These are phyloP conservation scores for Hemicrepidius hirtus DNA, from an alignment of 2,888 invertebrate species.

Conservation along the genomic window DNA sequence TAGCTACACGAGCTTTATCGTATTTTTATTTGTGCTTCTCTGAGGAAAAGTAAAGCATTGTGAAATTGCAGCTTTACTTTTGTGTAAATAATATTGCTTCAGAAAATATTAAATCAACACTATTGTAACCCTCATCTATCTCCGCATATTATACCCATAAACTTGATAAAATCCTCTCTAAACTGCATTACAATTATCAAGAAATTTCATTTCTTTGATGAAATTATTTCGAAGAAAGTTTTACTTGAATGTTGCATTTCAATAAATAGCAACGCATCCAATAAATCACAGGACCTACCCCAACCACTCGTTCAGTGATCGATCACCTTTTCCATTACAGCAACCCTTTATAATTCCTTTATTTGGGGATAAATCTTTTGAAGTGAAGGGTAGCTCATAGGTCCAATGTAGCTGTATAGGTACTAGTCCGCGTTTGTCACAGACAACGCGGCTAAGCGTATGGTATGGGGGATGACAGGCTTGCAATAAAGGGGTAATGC, in stretches of 20 bases:
- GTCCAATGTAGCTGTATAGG: constrained; percentile 8
- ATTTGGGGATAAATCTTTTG: constrained; percentile 47
- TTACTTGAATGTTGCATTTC: constrained; percentile 15
- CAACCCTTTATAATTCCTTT: constrained; percentile 51
- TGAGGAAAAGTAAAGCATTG: no score
- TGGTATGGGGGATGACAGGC: constrained; percentile 16
- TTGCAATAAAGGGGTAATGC: constrained; percentile 29
- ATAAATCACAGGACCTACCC: constrained; percentile 46
- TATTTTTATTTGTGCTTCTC: no score
- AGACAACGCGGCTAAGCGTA: constrained; percentile 22
- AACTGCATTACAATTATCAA: no score
- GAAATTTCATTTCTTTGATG: no score
- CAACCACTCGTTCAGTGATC: constrained; percentile 46
- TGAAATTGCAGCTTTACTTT: no score
- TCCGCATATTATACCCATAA: no score
- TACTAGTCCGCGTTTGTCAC: constrained; percentile 33
- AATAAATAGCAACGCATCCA: constrained; percentile 7
- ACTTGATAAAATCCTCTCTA: no score
- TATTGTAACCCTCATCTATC: no score
- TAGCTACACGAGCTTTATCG: no score
- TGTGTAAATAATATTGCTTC: no score
- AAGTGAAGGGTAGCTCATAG: constrained; percentile 30
- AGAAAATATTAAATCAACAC: no score
- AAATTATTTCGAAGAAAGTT: no score
- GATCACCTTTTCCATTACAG: constrained; percentile 43